A percentile compares a stretch with the other conserved stretches of the same genome.
phyloP scores from a whole-genome alignment of 2,113 vertebrate genomes.

The Barnardius zonarius region DNA sequence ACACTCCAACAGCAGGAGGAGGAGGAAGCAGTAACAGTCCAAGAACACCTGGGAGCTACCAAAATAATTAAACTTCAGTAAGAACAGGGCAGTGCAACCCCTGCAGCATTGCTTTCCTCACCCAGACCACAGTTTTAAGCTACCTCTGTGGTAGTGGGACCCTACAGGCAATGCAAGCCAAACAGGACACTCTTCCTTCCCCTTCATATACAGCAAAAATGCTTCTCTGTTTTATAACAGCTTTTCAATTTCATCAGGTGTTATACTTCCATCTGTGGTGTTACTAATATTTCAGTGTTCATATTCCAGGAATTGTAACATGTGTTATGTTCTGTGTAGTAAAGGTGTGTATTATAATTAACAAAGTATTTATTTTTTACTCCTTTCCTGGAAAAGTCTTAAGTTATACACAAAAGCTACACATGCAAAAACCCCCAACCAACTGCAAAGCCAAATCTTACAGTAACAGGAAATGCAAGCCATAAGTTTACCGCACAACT shows the following conservation, averaged over 20 bases:
- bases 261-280: not conserved
- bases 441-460: not conserved
- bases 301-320: not conserved
- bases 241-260: not conserved
- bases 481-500: not conserved
- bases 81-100: not conserved
- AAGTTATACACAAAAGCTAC: not conserved
- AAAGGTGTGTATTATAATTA: not conserved
- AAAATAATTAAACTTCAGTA: not conserved
- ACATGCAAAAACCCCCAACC: not conserved
- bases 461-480: not conserved
- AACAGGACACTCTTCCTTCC: not conserved
- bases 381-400: not conserved
- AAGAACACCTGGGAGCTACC: not conserved
- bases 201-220: not conserved
- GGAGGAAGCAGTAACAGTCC: not conserved
- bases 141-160: not conserved
- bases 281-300: not conserved
- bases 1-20: not conserved
- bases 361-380: not conserved
- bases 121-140: not conserved
- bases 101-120: not conserved
- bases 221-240: not conserved
- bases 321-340: not conserved
- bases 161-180: not conserved